Base-by-base conservation (phyloP, 1,140 invertebrate genomes). In the Pentalonia nigronervosa region DNA sequence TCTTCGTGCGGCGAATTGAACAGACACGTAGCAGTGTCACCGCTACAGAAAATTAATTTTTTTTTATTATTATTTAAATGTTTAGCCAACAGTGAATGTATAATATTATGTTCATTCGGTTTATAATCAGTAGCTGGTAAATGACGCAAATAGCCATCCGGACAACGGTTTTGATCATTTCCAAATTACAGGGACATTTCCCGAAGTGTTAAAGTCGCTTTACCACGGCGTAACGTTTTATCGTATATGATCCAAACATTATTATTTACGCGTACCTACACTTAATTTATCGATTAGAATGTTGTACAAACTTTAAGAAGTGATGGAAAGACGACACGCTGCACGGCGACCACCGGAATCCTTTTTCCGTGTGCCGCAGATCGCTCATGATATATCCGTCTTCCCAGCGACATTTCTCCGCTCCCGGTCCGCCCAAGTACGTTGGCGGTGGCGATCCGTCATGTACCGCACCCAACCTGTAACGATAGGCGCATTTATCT, bases 341-440 rank as follows among this genome's bases (percentile, higher is more conserved):
- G 95, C 98, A 99, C 48, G 98, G 97, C 17, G 98, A 99, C 98
- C 98, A 99, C 94, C 98, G 96, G 96, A 99, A 99, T 30, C 98
- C 98, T 95, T 98, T 97, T 95, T 99, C 98, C 2, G 98, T 99
- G 95, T 99, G 98, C 94, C 98, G 96, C 86, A 99, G 96, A 95
- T 99, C 98, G 90, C 98, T 98, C 98, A 99, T 99, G 94, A 99
- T 99, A 95, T 97, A 99, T 83, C 98, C 98, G 95, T 99, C 98
- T 95, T 99, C 98, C 98, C 98, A 99, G 94, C 98, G 97, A 95
- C 98, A 99, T 94, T 98, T 98, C 95, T 98, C 98, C 67, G 98
- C 98, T n/a, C 98, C 98, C 2, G 98, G 98, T 93, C 98, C 98
- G 92, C 98, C 98, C 11, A 99, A 96, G 94, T 99, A 99, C 90